phyloP scores from a whole-genome alignment of 2,797 vertebrate genomes.

The Florisuga fusca region DNA sequence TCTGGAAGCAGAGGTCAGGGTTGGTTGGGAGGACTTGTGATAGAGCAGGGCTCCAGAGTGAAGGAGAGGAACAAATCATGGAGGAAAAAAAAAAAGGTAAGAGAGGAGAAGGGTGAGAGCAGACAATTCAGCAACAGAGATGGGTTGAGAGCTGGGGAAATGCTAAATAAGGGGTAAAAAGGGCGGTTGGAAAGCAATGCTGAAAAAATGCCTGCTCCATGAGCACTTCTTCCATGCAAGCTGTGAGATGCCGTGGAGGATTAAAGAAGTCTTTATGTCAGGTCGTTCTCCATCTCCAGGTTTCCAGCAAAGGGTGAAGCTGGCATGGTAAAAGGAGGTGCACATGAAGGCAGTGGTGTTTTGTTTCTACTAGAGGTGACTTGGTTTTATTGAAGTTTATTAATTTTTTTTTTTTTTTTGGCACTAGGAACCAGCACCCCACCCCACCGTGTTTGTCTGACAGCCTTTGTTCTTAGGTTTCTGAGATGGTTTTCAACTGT shows the following conservation, averaged over 20 bases:
- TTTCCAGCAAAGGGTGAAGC: not conserved
- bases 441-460: not conserved
- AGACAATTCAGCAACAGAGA: not conserved
- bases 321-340: not conserved
- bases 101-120: not conserved
- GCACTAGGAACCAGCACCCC: not conserved
- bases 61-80: not conserved
- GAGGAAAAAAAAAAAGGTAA: not conserved
- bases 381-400: not conserved
- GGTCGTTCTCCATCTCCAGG: not conserved
- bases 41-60: not conserved
- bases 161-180: not conserved
- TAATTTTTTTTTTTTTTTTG: not conserved
- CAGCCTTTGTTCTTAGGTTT: not conserved
- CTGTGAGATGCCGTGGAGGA: not conserved
- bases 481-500: not conserved
- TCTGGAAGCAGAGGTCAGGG: not conserved
- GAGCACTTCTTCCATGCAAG: not conserved
- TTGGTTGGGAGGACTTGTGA: not conserved
- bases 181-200: not conserved
- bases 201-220: not conserved
- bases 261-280: not conserved
- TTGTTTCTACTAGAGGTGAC: not conserved
- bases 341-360: accelerated
- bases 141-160: not conserved